Conservation (phyloP, 30 jellyfish, hydroid and myxozoan genomes). For the Cassiopea xamachana region DNA sequence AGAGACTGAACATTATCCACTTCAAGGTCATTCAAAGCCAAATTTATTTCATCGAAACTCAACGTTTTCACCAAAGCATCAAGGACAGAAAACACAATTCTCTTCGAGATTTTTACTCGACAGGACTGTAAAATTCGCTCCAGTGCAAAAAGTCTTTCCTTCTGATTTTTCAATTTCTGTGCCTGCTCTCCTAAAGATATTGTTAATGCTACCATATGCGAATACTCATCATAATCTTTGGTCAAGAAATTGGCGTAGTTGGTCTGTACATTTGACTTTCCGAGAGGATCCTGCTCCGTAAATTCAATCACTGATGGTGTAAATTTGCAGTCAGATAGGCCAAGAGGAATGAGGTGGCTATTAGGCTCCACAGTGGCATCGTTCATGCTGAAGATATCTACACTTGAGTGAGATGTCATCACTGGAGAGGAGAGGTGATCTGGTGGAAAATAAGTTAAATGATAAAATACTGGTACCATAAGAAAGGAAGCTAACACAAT, state of each 20-base stretch:
- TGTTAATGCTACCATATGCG: slow-evolving; percentile 2
- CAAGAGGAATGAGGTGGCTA: slow-evolving; percentile 33
- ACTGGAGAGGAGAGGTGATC: slow-evolving; percentile 2
- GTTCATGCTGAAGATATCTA: slow-evolving; percentile 16
- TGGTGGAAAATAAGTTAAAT: background rate
- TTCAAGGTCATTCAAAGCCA: slow-evolving; percentile 74
- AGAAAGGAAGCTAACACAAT: background rate
- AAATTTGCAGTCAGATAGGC: slow-evolving; percentile 68
- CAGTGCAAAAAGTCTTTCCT: slow-evolving; percentile 51
- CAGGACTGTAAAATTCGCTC: slow-evolving; percentile 33
- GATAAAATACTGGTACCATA: background rate
- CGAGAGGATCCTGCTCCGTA: slow-evolving; percentile 63
- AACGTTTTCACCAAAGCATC: slow-evolving; percentile 59
- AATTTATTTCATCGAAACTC: slow-evolving; percentile 52
- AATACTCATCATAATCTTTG: background rate
- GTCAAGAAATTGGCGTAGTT: slow-evolving; percentile 1
- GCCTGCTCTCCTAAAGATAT: slow-evolving; percentile 65
- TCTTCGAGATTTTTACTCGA: slow-evolving; percentile 26
- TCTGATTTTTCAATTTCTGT: slow-evolving; percentile 10
- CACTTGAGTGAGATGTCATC: slow-evolving; percentile 7
- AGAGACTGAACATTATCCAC: slow-evolving; percentile 59
- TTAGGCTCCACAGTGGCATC: slow-evolving; percentile 16
- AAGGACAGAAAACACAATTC: slow-evolving; percentile 53
- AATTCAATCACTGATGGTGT: slow-evolving; percentile 62
- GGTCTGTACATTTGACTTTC: slow-evolving; percentile 30